Percentiles rank a stretch among this genome's conserved stretches.
These are phyloP conservation scores for Scomber colias DNA, from an alignment of 2,113 vertebrate species.

Conservation along the genomic window DNA sequence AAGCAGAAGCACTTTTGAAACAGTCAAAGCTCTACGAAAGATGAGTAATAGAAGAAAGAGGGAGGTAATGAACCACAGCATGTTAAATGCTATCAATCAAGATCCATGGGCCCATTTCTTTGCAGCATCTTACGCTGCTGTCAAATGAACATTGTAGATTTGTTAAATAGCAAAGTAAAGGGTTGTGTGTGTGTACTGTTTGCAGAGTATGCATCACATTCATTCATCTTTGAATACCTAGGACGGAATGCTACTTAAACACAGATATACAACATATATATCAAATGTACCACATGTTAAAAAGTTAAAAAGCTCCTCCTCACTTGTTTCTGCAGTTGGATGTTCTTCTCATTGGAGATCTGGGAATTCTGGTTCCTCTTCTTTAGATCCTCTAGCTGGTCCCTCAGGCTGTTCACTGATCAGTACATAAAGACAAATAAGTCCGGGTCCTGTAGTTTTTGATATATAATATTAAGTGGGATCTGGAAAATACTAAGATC, in stretches of 20 bases:
- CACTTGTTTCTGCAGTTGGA: constrained; percentile 95
- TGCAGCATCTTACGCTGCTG: too few species aligned
- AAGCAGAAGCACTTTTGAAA: background rate
- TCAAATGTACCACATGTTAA: background rate
- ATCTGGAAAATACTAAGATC: background rate
- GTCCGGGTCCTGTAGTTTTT: background rate
- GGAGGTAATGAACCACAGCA: too few species aligned
- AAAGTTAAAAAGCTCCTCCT: constrained; percentile 24
- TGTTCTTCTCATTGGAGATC: constrained; percentile 94
- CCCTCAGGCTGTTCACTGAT: constrained; percentile 94
- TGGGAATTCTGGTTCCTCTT: constrained; percentile 94
- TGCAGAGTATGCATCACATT: too few species aligned
- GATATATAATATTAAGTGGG: background rate
- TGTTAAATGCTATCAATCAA: too few species aligned
- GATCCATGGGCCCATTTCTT: too few species aligned
- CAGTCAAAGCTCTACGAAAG: background rate
- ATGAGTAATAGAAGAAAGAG: background rate
- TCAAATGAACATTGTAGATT: too few species aligned
- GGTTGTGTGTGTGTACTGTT: too few species aligned
- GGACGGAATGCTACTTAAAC: background rate
- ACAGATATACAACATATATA: background rate
- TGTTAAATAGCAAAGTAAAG: background rate
- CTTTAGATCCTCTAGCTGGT: constrained; percentile 95
- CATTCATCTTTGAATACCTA: too few species aligned
- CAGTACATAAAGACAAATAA: constrained; percentile 13